Evolutionary conservation across 2,113 vertebrate species (phyloP), one percentile per base, ranked within the genome.

Genomic region (Nymphicus hollandicus): DNA sequence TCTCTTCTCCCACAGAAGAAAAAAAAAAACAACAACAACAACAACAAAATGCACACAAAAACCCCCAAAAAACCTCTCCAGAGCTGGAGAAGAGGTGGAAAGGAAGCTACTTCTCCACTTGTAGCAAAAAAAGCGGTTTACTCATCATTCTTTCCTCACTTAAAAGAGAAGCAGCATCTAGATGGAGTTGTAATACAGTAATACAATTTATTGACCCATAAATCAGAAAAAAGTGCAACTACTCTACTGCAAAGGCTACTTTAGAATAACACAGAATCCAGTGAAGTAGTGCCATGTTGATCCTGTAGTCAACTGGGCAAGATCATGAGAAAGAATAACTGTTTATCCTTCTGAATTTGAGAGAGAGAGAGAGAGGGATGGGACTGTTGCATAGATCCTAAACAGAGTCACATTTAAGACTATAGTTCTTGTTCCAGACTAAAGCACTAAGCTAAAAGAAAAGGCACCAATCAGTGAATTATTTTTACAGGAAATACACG

Each of bases 401-500:
- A 91, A 87, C 39, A n/a, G 27, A 82, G 49, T 69, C 37, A 91
- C 35, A 74, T 24, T 83, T 61, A n/a, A 60, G 11, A 61, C 22
- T 20, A 35, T 11, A 61, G 31, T 19, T 76, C 69, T 56, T 60
- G 41, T 58, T 55, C 83, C 69, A 87, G 77, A 68, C 65, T 86
- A 61, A 71, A 80, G 63, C 16, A 79, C 39, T 69, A 84, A 65
- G 55, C 60, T 89, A 88, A 78, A 88, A 93, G 56, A 61, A 94
- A 82, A 70, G 83, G 28, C 64, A 81, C 47, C 82, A 72, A 76
- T 28, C 66, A 80, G 83, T 44, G 41, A 93, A 74, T n/a, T 46
- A 46, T 72, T 91, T 78, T 96, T 96, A 81, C 12, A 68, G 85
- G 91, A 97, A 97, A 91, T 88, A 94, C 4, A 33, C 41, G n/a